These are phyloP conservation scores for Gobionotothen gibberifrons DNA, from an alignment of 2,797 vertebrate species.

Conservation along the genomic window DNA sequence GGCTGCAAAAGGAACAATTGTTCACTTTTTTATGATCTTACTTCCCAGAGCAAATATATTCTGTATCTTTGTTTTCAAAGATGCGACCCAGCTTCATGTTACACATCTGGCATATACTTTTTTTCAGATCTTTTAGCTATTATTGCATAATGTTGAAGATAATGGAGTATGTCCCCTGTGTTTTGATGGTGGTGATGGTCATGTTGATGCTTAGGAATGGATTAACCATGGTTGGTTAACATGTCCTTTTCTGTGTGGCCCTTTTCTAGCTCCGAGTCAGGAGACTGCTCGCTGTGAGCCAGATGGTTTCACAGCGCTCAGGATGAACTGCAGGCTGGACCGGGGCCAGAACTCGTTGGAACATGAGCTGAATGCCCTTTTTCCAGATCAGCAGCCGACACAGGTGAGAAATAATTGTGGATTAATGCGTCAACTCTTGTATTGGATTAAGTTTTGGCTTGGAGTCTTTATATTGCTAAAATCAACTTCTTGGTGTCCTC, in stretches of 20 bases:
- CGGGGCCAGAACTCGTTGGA: background rate
- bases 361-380: background rate
- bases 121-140: background rate
- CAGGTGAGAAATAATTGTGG: constrained; percentile 37
- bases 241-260: constrained; percentile 47
- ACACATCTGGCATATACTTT: background rate
- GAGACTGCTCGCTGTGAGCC: constrained; percentile 14
- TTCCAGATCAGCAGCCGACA: background rate
- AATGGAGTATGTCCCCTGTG: background rate
- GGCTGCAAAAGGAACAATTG: no score
- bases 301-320: constrained; percentile 29
- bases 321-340: constrained; percentile 7
- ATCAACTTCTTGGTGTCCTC: background rate
- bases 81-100: background rate
- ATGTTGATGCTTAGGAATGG: constrained; percentile 5
- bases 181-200: constrained; percentile 4
- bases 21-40: constrained; percentile 1
- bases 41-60: constrained; percentile 31
- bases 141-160: background rate
- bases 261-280: constrained; percentile 46
- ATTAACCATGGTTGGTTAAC: constrained; percentile 20
- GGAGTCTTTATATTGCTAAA: background rate
- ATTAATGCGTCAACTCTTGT: background rate
- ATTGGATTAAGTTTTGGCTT: background rate
- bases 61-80: constrained; percentile 4